These are phyloP conservation scores for Xanthorhoe spadicearia DNA, from an alignment of 2,888 invertebrate genomes.

Conservation along the genomic window DNA sequence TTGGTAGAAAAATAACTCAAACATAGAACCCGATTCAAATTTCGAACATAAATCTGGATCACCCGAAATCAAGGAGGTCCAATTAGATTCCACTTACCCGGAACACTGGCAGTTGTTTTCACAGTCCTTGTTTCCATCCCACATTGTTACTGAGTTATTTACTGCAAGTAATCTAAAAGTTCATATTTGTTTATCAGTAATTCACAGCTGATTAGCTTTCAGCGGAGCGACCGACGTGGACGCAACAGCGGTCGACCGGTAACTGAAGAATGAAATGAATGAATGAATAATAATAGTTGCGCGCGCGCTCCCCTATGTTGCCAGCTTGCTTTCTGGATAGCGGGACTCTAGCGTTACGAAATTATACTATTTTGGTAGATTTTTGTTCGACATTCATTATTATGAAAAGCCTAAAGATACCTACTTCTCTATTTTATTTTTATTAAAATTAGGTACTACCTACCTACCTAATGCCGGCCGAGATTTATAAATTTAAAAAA, in stretches of 20 bases:
- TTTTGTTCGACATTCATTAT: slow-evolving; percentile 13
- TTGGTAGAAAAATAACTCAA: background rate
- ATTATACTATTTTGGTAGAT: slow-evolving; percentile 64
- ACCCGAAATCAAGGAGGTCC: slow-evolving; percentile 21
- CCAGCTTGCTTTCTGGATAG: slow-evolving; percentile 55
- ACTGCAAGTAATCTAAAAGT: slow-evolving; percentile 62
- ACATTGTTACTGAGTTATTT: slow-evolving; percentile 64
- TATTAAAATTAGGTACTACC: no score
- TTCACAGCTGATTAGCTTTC: slow-evolving; percentile 35
- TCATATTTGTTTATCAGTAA: slow-evolving; percentile 56
- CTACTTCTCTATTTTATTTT: no score
- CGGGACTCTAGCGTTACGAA: slow-evolving; percentile 30
- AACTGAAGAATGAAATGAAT: slow-evolving; percentile 32
- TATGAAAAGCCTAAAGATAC: background rate
- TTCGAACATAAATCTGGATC: slow-evolving; percentile 3
- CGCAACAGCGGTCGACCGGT: slow-evolving; percentile 32
- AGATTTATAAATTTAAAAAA: no score
- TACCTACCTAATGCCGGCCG: no score
- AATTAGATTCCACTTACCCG: slow-evolving; percentile 62
- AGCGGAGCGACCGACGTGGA: slow-evolving; percentile 7
- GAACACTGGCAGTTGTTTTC: slow-evolving; percentile 78
- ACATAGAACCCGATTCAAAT: background rate
- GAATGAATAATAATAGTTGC: slow-evolving; percentile 7
- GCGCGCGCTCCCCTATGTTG: slow-evolving; percentile 50
- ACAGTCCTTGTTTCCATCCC: slow-evolving; percentile 72